Percentiles rank a stretch among this genome's conserved stretches.
Evolutionary conservation across 2,888 invertebrate genomes (phyloP).

Genomic region (Apomyelois bistriatella): DNA sequence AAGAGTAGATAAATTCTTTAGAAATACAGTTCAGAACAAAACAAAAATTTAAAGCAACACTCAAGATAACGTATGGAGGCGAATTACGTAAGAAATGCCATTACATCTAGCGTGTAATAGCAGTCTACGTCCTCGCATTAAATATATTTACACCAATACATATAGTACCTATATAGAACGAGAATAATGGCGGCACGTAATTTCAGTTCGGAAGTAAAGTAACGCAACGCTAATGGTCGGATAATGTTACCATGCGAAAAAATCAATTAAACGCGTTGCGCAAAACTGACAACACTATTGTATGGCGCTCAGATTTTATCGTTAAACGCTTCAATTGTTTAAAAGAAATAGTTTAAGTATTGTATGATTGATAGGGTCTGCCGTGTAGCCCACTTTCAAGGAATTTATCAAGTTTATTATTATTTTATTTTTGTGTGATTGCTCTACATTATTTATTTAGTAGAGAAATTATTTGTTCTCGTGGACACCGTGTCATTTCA

Average conservation of each 20-base stretch:
- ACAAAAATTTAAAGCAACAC: neutral
- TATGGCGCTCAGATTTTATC: neutral
- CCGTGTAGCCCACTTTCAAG: neutral
- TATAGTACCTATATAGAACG: neutral
- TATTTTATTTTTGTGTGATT: too few species aligned
- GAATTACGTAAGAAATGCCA: conserved; percentile 10
- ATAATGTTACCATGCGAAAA: conserved; percentile 18
- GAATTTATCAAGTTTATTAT: too few species aligned
- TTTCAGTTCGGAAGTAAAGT: conserved; percentile 14
- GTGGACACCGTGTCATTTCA: too few species aligned
- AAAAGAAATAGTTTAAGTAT: conserved; percentile 4
- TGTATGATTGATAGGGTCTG: neutral
- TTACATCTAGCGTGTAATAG: conserved; percentile 12
- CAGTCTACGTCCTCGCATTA: conserved; percentile 8
- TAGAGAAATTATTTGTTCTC: too few species aligned
- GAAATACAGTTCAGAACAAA: neutral
- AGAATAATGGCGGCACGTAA: conserved; percentile 11
- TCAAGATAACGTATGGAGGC: neutral
- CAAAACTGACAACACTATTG: conserved; percentile 13
- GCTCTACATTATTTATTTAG: too few species aligned
- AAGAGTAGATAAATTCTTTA: too few species aligned
- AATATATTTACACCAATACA: neutral
- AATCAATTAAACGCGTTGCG: conserved; percentile 14
- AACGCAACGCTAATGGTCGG: conserved; percentile 19
- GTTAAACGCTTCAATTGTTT: conserved; percentile 6